Evolutionary conservation across 2,113 vertebrate species (phyloP).

Genomic region (Shinisaurus crocodilurus): DNA sequence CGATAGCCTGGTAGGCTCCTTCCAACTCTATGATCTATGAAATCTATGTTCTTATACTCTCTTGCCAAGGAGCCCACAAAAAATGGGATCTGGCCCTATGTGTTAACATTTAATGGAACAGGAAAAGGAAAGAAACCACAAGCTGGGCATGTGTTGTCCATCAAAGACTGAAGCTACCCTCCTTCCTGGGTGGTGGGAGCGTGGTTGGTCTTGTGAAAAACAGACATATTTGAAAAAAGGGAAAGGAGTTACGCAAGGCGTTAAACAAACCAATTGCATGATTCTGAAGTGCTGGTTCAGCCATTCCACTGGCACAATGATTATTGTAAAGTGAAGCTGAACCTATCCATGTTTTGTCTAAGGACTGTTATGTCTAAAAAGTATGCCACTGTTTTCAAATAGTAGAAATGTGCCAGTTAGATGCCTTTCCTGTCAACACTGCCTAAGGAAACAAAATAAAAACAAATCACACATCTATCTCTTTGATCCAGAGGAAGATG

Average conservation of each 20-base stretch:
- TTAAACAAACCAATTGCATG: background rate
- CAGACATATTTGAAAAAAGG: background rate
- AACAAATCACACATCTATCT: background rate
- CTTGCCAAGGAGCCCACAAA: background rate
- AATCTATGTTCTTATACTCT: too few species aligned
- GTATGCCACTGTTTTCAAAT: background rate
- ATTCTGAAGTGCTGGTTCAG: background rate
- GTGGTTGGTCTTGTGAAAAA: background rate
- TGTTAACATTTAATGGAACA: background rate
- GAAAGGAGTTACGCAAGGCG: background rate
- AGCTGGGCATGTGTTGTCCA: background rate
- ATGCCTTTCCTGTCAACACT: background rate
- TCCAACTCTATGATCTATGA: too few species aligned
- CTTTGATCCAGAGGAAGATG: background rate
- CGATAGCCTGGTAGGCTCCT: too few species aligned
- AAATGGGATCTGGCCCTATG: background rate
- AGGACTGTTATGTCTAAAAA: too few species aligned
- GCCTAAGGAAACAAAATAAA: fast-evolving
- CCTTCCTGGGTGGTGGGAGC: background rate
- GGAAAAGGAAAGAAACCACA: background rate
- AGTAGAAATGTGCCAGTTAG: background rate
- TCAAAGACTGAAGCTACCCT: background rate
- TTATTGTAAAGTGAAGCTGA: background rate
- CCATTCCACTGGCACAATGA: background rate
- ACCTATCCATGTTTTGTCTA: background rate